Conservation (phyloP, 1,140 invertebrate genomes). For the Penaeus indicus region DNA sequence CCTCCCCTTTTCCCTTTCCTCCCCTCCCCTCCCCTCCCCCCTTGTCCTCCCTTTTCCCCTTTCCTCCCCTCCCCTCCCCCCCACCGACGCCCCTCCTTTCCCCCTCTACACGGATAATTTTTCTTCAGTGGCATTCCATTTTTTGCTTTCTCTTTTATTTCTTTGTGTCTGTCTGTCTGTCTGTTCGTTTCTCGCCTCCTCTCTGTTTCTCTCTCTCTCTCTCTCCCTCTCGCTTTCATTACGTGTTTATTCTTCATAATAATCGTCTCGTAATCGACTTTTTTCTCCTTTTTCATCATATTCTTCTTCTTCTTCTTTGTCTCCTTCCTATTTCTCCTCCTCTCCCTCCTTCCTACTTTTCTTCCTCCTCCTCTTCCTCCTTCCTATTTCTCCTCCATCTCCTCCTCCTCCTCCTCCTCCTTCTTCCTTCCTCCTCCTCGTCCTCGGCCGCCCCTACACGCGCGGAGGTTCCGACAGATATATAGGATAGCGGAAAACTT, state of each 20-base stretch:
- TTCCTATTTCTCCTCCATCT: background rate
- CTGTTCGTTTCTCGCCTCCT: background rate
- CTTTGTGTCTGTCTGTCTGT: background rate
- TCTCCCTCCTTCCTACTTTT: background rate
- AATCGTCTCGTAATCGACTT: background rate
- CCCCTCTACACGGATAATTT: background rate
- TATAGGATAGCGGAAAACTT: conserved; percentile 28
- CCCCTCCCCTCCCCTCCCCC: background rate
- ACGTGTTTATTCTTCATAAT: no score
- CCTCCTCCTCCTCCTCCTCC: no score
- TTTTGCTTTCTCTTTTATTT: background rate
- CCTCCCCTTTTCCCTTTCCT: background rate
- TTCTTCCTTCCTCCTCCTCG: background rate
- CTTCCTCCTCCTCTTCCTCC: background rate
- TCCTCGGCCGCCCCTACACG: background rate
- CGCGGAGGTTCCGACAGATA: conserved; percentile 33
- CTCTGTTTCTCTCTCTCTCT: background rate
- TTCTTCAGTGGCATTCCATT: background rate
- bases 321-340: background rate
- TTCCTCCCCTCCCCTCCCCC: background rate
- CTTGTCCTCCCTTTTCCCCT: no score
- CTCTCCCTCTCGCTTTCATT: conserved; percentile 11
- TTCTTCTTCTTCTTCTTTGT: background rate
- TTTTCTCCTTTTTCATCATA: background rate
- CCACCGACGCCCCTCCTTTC: background rate